Evolutionary conservation across 2,888 invertebrate species (phyloP).

Genomic region (Megalurothrips usitatus): DNA sequence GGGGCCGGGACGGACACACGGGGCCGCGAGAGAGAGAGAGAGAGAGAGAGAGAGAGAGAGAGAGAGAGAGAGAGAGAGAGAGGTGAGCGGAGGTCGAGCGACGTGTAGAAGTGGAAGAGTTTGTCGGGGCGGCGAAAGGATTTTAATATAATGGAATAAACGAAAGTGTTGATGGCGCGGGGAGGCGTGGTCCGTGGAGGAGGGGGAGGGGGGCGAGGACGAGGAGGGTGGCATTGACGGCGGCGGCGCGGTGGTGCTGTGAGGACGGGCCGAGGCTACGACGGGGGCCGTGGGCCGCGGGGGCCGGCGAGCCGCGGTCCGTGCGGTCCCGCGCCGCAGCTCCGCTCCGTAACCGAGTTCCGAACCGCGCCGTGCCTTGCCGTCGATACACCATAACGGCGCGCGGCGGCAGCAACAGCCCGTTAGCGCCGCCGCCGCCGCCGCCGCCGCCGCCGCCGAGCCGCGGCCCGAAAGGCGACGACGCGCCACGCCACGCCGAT

Average conservation of each 20-base stretch:
- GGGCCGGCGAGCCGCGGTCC: no score
- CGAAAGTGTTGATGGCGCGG: no score
- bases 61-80: neutral
- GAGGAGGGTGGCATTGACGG: no score
- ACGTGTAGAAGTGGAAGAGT: neutral
- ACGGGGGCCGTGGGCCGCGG: no score
- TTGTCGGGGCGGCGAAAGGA: neutral
- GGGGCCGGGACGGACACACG: neutral
- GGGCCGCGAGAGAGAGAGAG: neutral
- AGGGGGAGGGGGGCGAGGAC: no score
- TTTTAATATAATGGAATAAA: no score
- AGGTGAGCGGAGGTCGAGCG: neutral
- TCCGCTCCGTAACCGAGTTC: no score
- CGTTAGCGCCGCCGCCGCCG: neutral
- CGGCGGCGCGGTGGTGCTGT: no score
- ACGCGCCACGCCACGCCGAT: neutral
- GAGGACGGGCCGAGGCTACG: no score
- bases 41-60: no score
- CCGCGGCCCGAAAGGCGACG: neutral
- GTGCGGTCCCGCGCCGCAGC: no score
- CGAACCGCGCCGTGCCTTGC: neutral
- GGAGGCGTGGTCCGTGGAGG: no score
- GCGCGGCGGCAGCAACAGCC: neutral
- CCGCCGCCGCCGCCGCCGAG: neutral
- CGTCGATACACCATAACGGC: neutral